Conservation (phyloP, 30 jellyfish, hydroid and myxozoan genomes). For the Chrysaora quinquecirrha region DNA sequence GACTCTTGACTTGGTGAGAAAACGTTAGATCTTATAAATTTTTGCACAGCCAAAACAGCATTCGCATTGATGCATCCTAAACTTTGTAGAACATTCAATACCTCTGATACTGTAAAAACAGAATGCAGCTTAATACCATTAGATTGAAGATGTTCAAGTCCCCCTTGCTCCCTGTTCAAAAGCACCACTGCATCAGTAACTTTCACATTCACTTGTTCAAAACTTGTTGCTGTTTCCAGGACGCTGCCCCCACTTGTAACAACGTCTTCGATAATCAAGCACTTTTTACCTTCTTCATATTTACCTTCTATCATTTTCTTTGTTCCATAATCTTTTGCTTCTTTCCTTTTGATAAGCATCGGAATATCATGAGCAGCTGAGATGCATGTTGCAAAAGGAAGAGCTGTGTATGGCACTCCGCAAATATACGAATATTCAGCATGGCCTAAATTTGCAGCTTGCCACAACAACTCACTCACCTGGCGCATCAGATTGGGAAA, state of each 20-base stretch:
- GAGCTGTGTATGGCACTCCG: conserved; percentile 97
- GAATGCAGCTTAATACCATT: conserved; percentile 77
- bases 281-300: conserved; percentile 64
- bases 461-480: conserved; percentile 73
- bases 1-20: conserved; percentile 3
- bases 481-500: conserved; percentile 39
- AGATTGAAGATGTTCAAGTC: conserved; percentile 53
- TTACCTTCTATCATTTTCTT: conserved; percentile 92
- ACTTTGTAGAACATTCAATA: conserved; percentile 49
- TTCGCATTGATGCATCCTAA: conserved; percentile 51
- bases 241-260: conserved; percentile 98
- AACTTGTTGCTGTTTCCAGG: conserved; percentile 69
- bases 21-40: conserved; percentile 48
- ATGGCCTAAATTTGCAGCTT: conserved; percentile 31
- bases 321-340: conserved; percentile 96
- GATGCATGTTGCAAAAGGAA: conserved; percentile 89
- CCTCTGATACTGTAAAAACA: conserved; percentile 65
- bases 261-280: conserved; percentile 92
- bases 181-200: conserved; percentile 94
- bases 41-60: conserved; percentile 40
- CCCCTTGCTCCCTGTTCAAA: conserved; percentile 97
- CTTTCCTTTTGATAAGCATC: conserved; percentile 86
- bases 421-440: conserved; percentile 72
- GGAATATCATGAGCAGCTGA: conserved; percentile 84
- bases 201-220: conserved; percentile 58